A percentile compares a stretch with the other conserved stretches of the same genome.
phyloP scores from a whole-genome alignment of 1,140 invertebrate genomes.

The Pseudomyrmex concolor region DNA sequence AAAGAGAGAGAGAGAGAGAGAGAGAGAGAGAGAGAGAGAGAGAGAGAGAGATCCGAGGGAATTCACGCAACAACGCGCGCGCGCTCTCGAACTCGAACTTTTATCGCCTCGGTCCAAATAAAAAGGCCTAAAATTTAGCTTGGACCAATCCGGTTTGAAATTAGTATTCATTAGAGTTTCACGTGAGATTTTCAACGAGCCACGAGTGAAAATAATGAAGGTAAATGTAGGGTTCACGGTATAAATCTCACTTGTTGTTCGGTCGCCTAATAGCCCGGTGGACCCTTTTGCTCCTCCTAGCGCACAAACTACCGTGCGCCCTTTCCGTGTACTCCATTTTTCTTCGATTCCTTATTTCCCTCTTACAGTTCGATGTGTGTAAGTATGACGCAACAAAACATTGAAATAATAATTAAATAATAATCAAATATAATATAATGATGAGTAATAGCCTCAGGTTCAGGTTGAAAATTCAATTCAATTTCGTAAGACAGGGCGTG shows the following conservation, averaged over 20 bases:
- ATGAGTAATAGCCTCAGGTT: too few species aligned
- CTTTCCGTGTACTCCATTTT: too few species aligned
- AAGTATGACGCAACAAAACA: not conserved
- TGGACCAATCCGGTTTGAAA: conserved; percentile 70
- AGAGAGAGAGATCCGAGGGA: not conserved
- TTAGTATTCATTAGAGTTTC: conserved; percentile 81
- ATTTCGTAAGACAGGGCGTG: too few species aligned
- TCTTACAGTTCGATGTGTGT: too few species aligned
- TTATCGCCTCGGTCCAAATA: conserved; percentile 25
- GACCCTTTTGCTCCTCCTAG: conserved; percentile 61
- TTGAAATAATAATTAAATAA: not conserved
- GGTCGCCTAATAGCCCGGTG: conserved; percentile 76
- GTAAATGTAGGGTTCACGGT: conserved; percentile 80
- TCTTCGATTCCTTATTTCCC: not conserved
- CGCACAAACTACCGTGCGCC: conserved; percentile 7
- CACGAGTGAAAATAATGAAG: conserved; percentile 84
- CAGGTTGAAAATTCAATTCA: too few species aligned
- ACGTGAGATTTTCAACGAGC: conserved; percentile 82
- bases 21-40: too few species aligned
- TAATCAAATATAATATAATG: too few species aligned
- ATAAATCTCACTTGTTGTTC: conserved; percentile 63
- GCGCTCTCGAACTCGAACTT: conserved; percentile 24
- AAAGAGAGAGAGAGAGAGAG: too few species aligned
- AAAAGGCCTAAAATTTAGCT: conserved; percentile 66
- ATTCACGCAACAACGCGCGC: conserved; percentile 17